Evolutionary conservation across 1,140 invertebrate genomes (phyloP), one percentile per base, ranked within the genome.

Genomic region (Lasioglossum baleicum): DNA sequence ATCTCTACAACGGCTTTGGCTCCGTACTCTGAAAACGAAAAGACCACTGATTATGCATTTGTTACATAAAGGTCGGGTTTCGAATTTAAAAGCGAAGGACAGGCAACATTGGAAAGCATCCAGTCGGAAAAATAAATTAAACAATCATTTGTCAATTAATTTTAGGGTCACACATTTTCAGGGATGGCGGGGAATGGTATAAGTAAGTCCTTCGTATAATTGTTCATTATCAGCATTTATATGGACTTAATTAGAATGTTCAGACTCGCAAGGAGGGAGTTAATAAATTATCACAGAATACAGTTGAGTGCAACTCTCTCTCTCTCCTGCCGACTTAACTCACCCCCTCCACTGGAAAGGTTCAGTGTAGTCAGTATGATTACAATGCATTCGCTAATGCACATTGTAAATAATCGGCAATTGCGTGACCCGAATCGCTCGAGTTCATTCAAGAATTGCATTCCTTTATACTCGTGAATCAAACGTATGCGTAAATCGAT

Each of bases 1-100:
- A 92, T 92, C 73, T 88, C 87, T 82, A 75, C 71, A 63, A 11
- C 70, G 77, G 75, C 64, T 87, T 79, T 66, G 31, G 48, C 58
- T 84, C 61, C 72, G 73, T 84, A 87, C 65, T 75, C 88, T 90
- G 69, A 85, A 90, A 90, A 20, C 44, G 58, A 81, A 85, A 10
- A 48, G 2, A 2, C 0, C 2, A 42, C 26, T 3, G 7, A 67
- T 75, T 8, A 22, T 40, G 17, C 40, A 22, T 40, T 35, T 15
- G 20, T 71, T 58, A 78, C 4, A 35, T 51, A 67, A 75, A 15
- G 2, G 11, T 13, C 20, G 8, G 7, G 2, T 11, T 6, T 66
- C 15, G 35, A 80, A 75, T 68, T 74, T 75, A 74, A 63, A 71
- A 44, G 51, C 11, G 22, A 44, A 48, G 22, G 17, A 44, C 40